phyloP scores from a whole-genome alignment of 2,797 vertebrate species.

The Sebastes hubbsi region DNA sequence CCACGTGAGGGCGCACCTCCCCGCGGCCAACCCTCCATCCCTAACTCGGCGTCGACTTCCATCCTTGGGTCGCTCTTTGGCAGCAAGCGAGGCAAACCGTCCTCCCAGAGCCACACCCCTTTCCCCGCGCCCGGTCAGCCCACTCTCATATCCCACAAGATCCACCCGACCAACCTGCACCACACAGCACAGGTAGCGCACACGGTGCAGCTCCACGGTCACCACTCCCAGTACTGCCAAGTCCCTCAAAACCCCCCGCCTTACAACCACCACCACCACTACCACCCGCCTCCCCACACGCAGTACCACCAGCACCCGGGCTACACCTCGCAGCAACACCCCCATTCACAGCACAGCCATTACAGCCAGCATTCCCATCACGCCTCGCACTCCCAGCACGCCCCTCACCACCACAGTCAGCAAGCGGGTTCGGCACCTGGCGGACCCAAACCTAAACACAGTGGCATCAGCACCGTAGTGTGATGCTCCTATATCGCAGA shows the following conservation, averaged over 20 bases:
- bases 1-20: constrained; percentile 89
- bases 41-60: constrained; percentile 88
- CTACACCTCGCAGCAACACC: constrained; percentile 70
- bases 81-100: constrained; percentile 89
- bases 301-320: constrained; percentile 87
- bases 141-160: constrained; percentile 87
- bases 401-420: constrained; percentile 79
- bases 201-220: constrained; percentile 76
- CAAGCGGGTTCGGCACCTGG: constrained; percentile 80
- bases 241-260: constrained; percentile 91
- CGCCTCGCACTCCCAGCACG: constrained; percentile 80
- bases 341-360: constrained; percentile 75
- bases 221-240: constrained; percentile 88
- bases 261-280: constrained; percentile 95
- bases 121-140: constrained; percentile 76
- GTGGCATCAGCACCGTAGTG: constrained; percentile 97
- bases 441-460: constrained; percentile 93
- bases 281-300: constrained; percentile 89
- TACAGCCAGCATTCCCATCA: constrained; percentile 83
- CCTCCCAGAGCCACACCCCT: constrained; percentile 83
- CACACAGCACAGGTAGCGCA: constrained; percentile 81
- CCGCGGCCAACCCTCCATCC: constrained; percentile 87
- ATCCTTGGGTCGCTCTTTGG: constrained; percentile 95
- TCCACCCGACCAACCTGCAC: constrained; percentile 85
- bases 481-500: constrained; percentile 70